A percentile compares a stretch with the other conserved stretches of the same genome.
These are phyloP conservation scores for Cryptocheilus praepositus DNA, from an alignment of 2,888 invertebrate genomes.

Conservation along the genomic window DNA sequence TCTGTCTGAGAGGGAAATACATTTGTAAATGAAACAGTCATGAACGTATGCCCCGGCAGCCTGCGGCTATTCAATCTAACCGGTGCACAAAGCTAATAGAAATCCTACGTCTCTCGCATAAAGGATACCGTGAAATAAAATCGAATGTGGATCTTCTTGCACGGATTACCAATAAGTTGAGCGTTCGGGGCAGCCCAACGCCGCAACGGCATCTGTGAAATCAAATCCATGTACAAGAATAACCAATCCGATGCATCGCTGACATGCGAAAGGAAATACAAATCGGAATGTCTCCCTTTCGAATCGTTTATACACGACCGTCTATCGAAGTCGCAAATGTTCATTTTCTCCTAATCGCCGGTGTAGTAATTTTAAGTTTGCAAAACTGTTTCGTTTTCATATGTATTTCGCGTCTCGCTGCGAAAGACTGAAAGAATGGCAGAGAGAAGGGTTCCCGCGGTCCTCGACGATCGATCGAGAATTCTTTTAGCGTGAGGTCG, in stretches of 20 bases:
- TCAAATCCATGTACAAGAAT: conserved; percentile 25
- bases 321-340: no score
- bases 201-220: conserved; percentile 36
- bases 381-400: background rate
- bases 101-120: conserved; percentile 68
- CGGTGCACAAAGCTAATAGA: conserved; percentile 68
- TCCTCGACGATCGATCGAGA: conserved; percentile 42
- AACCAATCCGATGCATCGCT: no score
- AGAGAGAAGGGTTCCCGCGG: conserved; percentile 12
- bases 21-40: conserved; percentile 73
- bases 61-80: conserved; percentile 70
- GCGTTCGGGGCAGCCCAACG: conserved; percentile 36
- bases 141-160: conserved; percentile 60
- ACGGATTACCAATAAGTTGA: conserved; percentile 59
- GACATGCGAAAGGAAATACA: no score
- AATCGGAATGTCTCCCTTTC: no score
- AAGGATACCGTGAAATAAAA: conserved; percentile 68
- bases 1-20: conserved; percentile 70
- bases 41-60: conserved; percentile 65
- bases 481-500: conserved; percentile 43
- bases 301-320: no score
- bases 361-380: no score
- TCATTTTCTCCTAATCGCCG: no score
- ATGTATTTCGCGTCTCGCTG: background rate
- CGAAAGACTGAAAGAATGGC: background rate